A percentile compares a stretch with the other conserved stretches of the same genome.
Evolutionary conservation across 2,888 invertebrate species (phyloP).

Genomic region (Dugesia japonica): DNA sequence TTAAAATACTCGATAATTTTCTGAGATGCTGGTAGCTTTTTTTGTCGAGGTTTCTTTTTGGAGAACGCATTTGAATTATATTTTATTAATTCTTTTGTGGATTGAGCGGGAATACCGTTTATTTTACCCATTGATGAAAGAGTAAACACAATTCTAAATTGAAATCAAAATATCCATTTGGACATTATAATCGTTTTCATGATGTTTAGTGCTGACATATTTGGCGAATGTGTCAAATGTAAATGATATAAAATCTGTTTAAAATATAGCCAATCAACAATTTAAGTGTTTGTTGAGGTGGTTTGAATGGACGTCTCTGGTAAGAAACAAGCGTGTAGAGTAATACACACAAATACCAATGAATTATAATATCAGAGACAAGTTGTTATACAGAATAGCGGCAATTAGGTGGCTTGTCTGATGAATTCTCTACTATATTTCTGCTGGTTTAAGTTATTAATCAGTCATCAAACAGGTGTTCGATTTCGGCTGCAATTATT

Average conservation of each 20-base stretch:
- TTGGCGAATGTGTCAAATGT: slow-evolving; percentile 20
- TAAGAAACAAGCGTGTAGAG: slow-evolving; percentile 16
- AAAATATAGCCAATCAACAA: slow-evolving; percentile 20
- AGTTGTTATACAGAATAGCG: slow-evolving; percentile 14
- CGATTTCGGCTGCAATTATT: slow-evolving; percentile 16
- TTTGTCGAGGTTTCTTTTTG: not conserved
- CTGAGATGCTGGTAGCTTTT: not conserved
- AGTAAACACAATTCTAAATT: not conserved
- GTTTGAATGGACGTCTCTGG: slow-evolving; percentile 16
- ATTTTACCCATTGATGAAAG: not conserved
- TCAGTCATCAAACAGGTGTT: slow-evolving; percentile 20
- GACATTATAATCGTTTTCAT: not conserved
- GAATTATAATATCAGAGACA: slow-evolving; percentile 11
- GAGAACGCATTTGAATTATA: not conserved
- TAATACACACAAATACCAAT: not conserved
- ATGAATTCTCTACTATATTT: slow-evolving; percentile 13
- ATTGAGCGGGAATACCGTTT: not conserved
- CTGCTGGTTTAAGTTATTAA: slow-evolving; percentile 20
- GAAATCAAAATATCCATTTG: not conserved
- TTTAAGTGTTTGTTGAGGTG: slow-evolving; percentile 13
- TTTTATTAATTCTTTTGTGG: not conserved
- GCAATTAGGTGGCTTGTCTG: slow-evolving; percentile 11
- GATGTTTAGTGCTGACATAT: slow-evolving; percentile 8
- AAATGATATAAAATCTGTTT: slow-evolving; percentile 9
- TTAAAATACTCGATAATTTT: slow-evolving; percentile 11